Conservation (phyloP, 1,140 invertebrate species). For the Spodoptera frugiperda region DNA sequence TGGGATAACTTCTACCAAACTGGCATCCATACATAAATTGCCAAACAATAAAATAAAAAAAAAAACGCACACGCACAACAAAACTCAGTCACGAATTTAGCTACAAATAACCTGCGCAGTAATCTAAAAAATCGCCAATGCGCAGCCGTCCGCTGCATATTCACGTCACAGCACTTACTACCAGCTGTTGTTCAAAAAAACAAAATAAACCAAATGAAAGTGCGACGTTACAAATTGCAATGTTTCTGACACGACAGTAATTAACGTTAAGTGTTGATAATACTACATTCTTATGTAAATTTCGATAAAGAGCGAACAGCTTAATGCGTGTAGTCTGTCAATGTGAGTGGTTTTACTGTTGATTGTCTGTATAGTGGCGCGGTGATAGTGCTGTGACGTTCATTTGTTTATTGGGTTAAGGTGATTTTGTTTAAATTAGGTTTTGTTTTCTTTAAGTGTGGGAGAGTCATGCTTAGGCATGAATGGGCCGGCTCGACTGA, state of each 20-base stretch:
- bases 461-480: too few species aligned
- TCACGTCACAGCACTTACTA: neutral
- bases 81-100: too few species aligned
- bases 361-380: neutral
- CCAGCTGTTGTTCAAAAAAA: slow-evolving; percentile 2
- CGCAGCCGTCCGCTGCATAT: neutral
- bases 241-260: neutral
- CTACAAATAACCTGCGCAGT: too few species aligned
- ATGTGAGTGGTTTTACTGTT: neutral
- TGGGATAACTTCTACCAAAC: neutral
- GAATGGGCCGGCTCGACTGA: too few species aligned
- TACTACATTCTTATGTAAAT: slow-evolving; percentile 28
- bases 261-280: slow-evolving; percentile 26
- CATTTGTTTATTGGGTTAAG: neutral
- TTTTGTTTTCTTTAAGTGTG: too few species aligned
- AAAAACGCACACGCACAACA: too few species aligned
- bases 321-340: neutral
- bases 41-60: too few species aligned
- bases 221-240: slow-evolving; percentile 21
- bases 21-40: neutral
- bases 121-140: too few species aligned
- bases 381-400: neutral
- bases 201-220: slow-evolving; percentile 1
- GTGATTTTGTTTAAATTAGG: neutral
- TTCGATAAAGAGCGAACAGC: slow-evolving; percentile 13